Evolutionary conservation across 2,113 vertebrate genomes (phyloP), one percentile per base, ranked within the genome.

Genomic region (Sigmodon hispidus): DNA sequence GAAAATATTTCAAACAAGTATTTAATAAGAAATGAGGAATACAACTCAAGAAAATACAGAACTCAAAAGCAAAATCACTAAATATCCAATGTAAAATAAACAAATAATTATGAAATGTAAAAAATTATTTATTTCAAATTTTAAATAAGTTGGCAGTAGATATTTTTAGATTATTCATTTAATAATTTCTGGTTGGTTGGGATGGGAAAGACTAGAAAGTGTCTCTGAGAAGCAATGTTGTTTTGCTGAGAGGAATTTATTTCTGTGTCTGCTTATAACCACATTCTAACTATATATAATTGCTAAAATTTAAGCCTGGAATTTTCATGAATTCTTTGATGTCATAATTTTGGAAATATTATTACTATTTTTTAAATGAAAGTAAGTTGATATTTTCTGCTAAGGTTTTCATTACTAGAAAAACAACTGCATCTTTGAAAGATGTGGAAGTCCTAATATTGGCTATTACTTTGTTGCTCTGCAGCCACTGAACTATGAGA

Each of bases 401-500:
- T 31, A 29, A 26, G 13, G 7, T 63, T 31, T 36, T 65, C 36
- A 67, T 2, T 70, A 88, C 15, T 59, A 65, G 11, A 36, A 89
- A 93, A 26, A 21, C 65, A 7, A 19, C 31, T 75, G 19, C 40
- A 84, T 95, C 5, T 5, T 95, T 97, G 12, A 12, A 31, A 95
- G 55, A 8, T 43, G 84, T 72, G 0, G 5, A 24, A 77, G 21
- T 61, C 69, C 69, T 95, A 40, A 95, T 79, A 90, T 83, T 85
- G 36, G 0, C 88, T 96, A 72, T 97, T 43, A 97, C 61, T 29
- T 52, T 22, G 97, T 97, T 70, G 92, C 48, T 95, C 96, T 85
- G 96, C 98, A 99, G 99, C 99, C 99, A 5, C 98, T 99, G 96
- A 99, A 99, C 98, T 99, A 99, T 72, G 99, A 99, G 98, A 99